Conservation (phyloP, 2,113 vertebrate genomes). For the Hylia prasina region DNA sequence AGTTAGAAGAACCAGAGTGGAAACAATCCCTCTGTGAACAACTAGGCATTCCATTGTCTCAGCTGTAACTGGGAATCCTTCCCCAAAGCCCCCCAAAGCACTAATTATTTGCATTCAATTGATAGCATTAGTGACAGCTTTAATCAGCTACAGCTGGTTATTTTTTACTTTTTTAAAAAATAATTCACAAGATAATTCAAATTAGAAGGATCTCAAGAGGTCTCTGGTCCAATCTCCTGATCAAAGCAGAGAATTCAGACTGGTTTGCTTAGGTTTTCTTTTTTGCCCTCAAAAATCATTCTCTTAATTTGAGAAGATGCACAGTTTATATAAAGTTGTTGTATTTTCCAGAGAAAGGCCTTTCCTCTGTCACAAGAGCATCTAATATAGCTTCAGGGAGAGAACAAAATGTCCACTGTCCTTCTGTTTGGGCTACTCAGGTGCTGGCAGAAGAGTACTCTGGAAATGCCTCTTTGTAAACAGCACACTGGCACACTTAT, state of each 20-base stretch:
- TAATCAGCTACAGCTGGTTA: not conserved
- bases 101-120: not conserved
- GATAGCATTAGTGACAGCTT: not conserved
- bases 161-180: not conserved
- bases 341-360: not conserved
- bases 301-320: not conserved
- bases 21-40: not conserved
- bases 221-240: not conserved
- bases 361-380: not conserved
- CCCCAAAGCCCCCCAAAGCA: not conserved
- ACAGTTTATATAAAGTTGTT: not conserved
- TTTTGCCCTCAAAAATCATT: not conserved
- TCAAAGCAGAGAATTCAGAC: not conserved
- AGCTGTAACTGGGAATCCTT: not conserved
- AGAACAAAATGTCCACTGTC: not conserved
- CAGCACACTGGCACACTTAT: rapidly evolving
- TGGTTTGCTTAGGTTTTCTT: not conserved
- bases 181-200: not conserved
- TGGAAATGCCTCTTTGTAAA: not conserved
- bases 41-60: not conserved
- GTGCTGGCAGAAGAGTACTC: not conserved
- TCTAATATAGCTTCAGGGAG: not conserved
- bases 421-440: not conserved
- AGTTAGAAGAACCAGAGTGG: not conserved
- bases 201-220: not conserved